Evolutionary conservation across 1,140 invertebrate species (phyloP).

Genomic region (Colletes gigas): DNA sequence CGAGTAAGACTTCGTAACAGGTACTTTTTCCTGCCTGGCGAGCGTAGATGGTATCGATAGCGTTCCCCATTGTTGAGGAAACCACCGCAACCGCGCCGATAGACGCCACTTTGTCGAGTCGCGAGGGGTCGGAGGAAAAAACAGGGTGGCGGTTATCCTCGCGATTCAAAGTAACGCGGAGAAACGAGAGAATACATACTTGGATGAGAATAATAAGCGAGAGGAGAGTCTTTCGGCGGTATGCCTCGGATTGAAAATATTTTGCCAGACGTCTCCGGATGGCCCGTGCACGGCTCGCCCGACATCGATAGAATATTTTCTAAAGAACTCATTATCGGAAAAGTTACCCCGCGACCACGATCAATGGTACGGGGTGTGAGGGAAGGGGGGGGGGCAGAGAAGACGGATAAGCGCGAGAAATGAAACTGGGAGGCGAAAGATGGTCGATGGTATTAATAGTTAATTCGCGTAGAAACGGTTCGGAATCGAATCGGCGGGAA

Average conservation of each 20-base stretch:
- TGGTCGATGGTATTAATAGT: slow-evolving; percentile 60
- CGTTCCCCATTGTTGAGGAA: slow-evolving; percentile 56
- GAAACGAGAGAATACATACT: slow-evolving; percentile 15
- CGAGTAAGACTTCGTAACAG: slow-evolving; percentile 22
- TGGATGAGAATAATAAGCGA: slow-evolving; percentile 25
- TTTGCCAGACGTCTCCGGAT: slow-evolving; percentile 66
- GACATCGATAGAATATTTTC: slow-evolving; percentile 68
- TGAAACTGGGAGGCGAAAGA: slow-evolving; percentile 16
- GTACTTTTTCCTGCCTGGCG: slow-evolving; percentile 16
- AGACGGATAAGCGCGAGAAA: neutral
- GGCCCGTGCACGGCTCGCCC: slow-evolving; percentile 63
- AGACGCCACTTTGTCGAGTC: slow-evolving; percentile 32
- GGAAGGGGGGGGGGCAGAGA: neutral
- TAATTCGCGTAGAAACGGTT: slow-evolving; percentile 54
- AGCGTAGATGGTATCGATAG: slow-evolving; percentile 42
- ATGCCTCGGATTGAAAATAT: slow-evolving; percentile 63
- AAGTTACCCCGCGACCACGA: slow-evolving; percentile 44
- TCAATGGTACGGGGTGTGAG: too few species aligned
- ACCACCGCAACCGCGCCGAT: neutral
- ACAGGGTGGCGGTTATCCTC: slow-evolving; percentile 47
- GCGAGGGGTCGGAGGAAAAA: slow-evolving; percentile 9
- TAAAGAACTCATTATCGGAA: slow-evolving; percentile 67
- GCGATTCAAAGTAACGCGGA: slow-evolving; percentile 42
- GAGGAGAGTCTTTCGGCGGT: slow-evolving; percentile 1
- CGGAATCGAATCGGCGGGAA: slow-evolving; percentile 53